Evolutionary conservation across 2,888 invertebrate genomes (phyloP), one percentile per base, ranked within the genome.

Genomic region (Escarpia spicata): DNA sequence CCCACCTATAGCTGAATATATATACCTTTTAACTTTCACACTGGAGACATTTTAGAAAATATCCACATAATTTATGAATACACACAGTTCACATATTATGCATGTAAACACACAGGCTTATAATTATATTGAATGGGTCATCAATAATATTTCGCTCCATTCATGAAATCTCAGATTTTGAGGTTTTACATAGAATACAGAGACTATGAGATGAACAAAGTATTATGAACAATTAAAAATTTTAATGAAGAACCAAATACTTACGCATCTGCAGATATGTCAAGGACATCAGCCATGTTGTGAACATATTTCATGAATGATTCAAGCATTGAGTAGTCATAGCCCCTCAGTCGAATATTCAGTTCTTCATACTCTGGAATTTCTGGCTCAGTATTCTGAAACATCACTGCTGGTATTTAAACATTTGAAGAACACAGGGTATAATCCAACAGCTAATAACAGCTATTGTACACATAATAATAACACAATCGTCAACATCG

Each of bases 271-370:
- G 94, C 93, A 0, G 94, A 94, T 31, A 96, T 91, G 1, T 94
- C 95, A 10, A 96, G 93, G 9, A 91, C 92, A 8, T 93, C 93
- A 9, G 95, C 93, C 58, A 94, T 75, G 26, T 97, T 97, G 95
- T 98, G 98, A 75, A 98, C 97, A 95, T 98, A 98, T 95, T 97
- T 97, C 95, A 98, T 98, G 95, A 97, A 98, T 94, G 97, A 97
- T 96, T 99, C 99, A 92, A 99, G 96, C 8, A 98, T 95, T 4
- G 98, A 97, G 96, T 97, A 99, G 96, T 98, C 98, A 96, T 98
- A 98, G 1, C 98, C 98, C 95, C 97, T 98, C 91, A 99, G 96
- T 96, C 98, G 98, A 43, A 99, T 97, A 96, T 98, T 98, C 26
- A 99, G 95, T 26, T 97, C 97, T 93, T 98, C 97, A 96, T 98